A percentile compares a stretch with the other conserved stretches of the same genome.
Evolutionary conservation across 1,140 invertebrate species (phyloP).

Genomic region (Drosophila arawakana): DNA sequence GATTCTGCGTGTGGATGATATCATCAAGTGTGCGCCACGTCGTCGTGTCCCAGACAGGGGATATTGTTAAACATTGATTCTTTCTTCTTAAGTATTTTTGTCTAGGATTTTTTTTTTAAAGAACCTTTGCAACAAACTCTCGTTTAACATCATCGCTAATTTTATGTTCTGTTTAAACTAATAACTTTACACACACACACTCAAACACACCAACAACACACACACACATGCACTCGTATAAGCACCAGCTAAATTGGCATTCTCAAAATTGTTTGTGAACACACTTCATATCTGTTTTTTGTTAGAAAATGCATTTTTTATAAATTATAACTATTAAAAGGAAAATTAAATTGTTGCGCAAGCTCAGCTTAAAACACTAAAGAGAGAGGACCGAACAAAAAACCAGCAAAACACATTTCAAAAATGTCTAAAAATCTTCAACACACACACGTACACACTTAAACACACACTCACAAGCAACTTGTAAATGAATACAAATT

Average conservation of each 20-base stretch:
- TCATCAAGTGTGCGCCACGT: conserved; percentile 97
- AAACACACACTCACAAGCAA: conserved; percentile 35
- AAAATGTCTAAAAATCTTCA: conserved; percentile 65
- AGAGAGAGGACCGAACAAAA: conserved; percentile 49
- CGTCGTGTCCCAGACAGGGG: conserved; percentile 94
- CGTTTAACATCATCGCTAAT: conserved; percentile 76
- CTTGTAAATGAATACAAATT: conserved; percentile 71
- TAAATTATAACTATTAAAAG: background rate
- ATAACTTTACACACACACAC: conserved; percentile 30
- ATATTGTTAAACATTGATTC: conserved; percentile 88
- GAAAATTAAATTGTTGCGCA: conserved; percentile 25
- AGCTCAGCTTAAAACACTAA: conserved; percentile 43
- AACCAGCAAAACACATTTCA: conserved; percentile 56
- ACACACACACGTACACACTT: conserved; percentile 11
- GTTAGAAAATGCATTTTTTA: conserved; percentile 9
- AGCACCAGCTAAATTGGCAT: conserved; percentile 29
- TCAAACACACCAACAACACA: conserved; percentile 9
- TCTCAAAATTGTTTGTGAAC: conserved; percentile 45
- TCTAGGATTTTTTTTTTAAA: conserved; percentile 72
- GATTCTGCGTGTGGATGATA: conserved; percentile 99
- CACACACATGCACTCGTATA: conserved; percentile 40
- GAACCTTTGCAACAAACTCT: conserved; percentile 53
- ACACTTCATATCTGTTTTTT: conserved; percentile 37
- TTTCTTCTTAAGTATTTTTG: conserved; percentile 70
- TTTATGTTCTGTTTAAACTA: conserved; percentile 67